These are phyloP conservation scores for Pseudomugil gertrudae DNA, from an alignment of 2,797 vertebrate genomes.

Conservation along the genomic window DNA sequence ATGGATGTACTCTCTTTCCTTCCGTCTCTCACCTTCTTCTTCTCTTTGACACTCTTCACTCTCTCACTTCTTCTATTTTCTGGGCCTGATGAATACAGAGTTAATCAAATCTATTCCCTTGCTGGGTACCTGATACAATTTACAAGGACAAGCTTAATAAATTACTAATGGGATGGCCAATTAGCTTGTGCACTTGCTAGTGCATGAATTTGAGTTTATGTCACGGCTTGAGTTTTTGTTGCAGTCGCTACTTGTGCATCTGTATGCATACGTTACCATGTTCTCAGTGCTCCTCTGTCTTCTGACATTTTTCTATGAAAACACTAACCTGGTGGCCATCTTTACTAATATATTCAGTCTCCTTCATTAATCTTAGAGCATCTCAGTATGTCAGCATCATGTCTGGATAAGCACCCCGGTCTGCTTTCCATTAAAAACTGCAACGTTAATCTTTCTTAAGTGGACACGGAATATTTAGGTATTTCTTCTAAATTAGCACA, in stretches of 20 bases:
- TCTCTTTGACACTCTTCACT: conserved; percentile 45
- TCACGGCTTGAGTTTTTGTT: conserved; percentile 30
- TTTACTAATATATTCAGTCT: neutral
- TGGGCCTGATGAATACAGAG: conserved; percentile 74
- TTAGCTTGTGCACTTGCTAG: conserved; percentile 72
- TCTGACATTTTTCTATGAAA: conserved; percentile 32
- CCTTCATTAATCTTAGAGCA: neutral
- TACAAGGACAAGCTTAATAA: conserved; percentile 83
- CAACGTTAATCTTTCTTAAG: neutral
- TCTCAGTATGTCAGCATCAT: neutral
- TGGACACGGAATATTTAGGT: neutral
- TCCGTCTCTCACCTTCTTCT: conserved; percentile 41
- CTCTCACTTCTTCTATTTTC: conserved; percentile 59
- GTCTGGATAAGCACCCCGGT: neutral
- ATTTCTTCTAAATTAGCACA: neutral
- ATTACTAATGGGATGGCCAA: conserved; percentile 82
- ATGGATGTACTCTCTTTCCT: conserved; percentile 70
- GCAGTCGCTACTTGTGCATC: conserved; percentile 53
- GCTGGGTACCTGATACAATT: conserved; percentile 80
- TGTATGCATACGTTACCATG: conserved; percentile 46
- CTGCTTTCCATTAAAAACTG: conserved; percentile 1
- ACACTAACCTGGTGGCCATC: conserved; percentile 23
- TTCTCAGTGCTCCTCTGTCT: conserved; percentile 29
- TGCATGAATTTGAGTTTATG: conserved; percentile 36
- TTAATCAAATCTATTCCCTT: conserved; percentile 77